Percentiles rank a stretch among this genome's conserved stretches.
Evolutionary conservation across 53 echinoderm and acorn worm genomes (phyloP).

Genomic region (Crossaster papposus): DNA sequence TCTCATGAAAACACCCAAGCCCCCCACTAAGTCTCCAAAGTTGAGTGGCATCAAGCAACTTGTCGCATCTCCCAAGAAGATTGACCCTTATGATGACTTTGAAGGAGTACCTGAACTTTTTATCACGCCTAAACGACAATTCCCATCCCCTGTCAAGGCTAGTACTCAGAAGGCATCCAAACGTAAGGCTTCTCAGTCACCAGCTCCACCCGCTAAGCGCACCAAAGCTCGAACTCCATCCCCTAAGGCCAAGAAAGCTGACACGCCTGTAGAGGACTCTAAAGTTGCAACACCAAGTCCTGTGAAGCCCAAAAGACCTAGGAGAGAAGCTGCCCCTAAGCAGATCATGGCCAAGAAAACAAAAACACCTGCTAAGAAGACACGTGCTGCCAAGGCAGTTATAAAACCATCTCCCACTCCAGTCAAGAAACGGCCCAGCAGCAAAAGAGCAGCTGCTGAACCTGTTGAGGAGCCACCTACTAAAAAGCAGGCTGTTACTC

Average conservation of each 20-base stretch:
- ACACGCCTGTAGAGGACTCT: neutral
- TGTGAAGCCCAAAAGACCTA: conserved; percentile 40
- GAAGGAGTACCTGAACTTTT: conserved; percentile 87
- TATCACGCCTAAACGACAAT: conserved; percentile 27
- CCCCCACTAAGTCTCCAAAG: conserved; percentile 36
- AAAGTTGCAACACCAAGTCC: conserved; percentile 39
- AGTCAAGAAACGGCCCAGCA: conserved; percentile 47
- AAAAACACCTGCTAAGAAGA: conserved; percentile 39
- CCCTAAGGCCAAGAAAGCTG: conserved; percentile 32
- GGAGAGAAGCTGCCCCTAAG: conserved; percentile 55
- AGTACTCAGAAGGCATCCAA: conserved; percentile 55
- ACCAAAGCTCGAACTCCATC: conserved; percentile 59
- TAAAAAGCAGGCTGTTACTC: conserved; percentile 36
- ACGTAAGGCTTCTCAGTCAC: conserved; percentile 66
- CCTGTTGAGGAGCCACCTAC: conserved; percentile 27
- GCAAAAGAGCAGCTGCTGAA: conserved; percentile 60
- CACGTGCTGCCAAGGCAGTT: conserved; percentile 34
- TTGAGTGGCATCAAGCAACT: conserved; percentile 68
- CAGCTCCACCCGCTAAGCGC: conserved; percentile 69
- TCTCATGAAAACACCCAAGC: conserved; percentile 74
- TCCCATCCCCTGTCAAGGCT: conserved; percentile 18
- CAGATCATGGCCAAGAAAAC: conserved; percentile 44
- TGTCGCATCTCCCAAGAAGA: conserved; percentile 71
- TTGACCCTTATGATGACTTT: conserved; percentile 89
- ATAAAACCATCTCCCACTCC: conserved; percentile 35